These are phyloP conservation scores for Calliopsis andreniformis DNA, from an alignment of 1,140 invertebrate species.

Conservation along the genomic window DNA sequence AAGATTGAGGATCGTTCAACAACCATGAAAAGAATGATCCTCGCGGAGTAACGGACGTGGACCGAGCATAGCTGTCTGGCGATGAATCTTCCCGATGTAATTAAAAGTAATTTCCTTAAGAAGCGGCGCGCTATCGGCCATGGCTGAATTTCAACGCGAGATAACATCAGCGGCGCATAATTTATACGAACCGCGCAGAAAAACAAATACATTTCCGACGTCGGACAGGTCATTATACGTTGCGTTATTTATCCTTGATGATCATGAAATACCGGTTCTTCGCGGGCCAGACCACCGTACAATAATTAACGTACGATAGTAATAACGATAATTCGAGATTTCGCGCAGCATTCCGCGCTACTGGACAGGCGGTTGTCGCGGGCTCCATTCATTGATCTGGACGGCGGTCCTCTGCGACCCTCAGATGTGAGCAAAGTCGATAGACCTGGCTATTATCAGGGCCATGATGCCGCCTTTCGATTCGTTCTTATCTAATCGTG, in stretches of 20 bases:
- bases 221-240: constrained; percentile 61
- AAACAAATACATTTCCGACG: constrained; percentile 67
- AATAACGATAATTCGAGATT: constrained; percentile 69
- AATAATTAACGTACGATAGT: constrained; percentile 70
- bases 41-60: constrained; percentile 1
- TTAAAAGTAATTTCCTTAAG: constrained; percentile 61
- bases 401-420: not conserved
- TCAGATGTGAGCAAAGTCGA: not conserved
- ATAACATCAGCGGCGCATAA: constrained; percentile 61
- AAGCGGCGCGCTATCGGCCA: constrained; percentile 27
- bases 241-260: constrained; percentile 68
- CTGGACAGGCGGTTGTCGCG: constrained; percentile 41
- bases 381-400: constrained; percentile 64
- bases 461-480: constrained; percentile 41
- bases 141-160: constrained; percentile 61
- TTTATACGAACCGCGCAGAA: constrained; percentile 61
- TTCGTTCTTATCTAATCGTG: constrained; percentile 61
- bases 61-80: not conserved
- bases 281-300: constrained; percentile 54
- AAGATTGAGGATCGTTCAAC: not conserved
- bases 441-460: constrained; percentile 23
- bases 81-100: constrained; percentile 48
- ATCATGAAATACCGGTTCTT: constrained; percentile 68
- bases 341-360: constrained; percentile 65
- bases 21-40: constrained; percentile 36